These are phyloP conservation scores for Holcopasites calliopsidis DNA, from an alignment of 1,140 invertebrate species.

Conservation along the genomic window DNA sequence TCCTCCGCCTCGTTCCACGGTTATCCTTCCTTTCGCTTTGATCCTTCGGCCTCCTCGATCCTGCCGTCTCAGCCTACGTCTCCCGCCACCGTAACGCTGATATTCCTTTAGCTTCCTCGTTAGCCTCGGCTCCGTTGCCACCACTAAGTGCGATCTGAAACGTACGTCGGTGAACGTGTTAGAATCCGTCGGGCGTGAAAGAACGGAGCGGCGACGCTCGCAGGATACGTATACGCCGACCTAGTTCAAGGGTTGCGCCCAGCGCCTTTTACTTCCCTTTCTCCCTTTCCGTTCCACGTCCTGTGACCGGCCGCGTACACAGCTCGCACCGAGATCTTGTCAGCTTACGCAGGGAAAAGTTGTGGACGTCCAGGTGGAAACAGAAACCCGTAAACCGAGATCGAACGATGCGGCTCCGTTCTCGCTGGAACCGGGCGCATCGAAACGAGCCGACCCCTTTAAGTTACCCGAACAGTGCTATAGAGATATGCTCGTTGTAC, in stretches of 20 bases:
- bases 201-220: slow-evolving; percentile 40
- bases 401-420: slow-evolving; percentile 39
- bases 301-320: not conserved
- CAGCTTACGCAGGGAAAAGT: no score
- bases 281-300: not conserved
- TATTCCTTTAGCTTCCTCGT: not conserved
- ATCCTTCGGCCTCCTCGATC: not conserved
- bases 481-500: not conserved
- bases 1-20: not conserved
- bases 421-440: not conserved
- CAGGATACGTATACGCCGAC: slow-evolving; percentile 49
- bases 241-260: slow-evolving; percentile 49
- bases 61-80: not conserved
- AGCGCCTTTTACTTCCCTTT: not conserved
- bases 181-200: slow-evolving; percentile 51
- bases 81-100: not conserved
- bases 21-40: not conserved
- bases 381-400: slow-evolving; percentile 14
- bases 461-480: not conserved
- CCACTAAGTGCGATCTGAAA: not conserved
- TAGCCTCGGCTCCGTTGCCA: no score
- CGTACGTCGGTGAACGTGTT: slow-evolving; percentile 4
- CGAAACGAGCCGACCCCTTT: not conserved
- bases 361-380: not conserved
- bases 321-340: not conserved